Evolutionary conservation across 2,113 vertebrate species (phyloP), one percentile per base, ranked within the genome.

Genomic region (Salminus brasiliensis): DNA sequence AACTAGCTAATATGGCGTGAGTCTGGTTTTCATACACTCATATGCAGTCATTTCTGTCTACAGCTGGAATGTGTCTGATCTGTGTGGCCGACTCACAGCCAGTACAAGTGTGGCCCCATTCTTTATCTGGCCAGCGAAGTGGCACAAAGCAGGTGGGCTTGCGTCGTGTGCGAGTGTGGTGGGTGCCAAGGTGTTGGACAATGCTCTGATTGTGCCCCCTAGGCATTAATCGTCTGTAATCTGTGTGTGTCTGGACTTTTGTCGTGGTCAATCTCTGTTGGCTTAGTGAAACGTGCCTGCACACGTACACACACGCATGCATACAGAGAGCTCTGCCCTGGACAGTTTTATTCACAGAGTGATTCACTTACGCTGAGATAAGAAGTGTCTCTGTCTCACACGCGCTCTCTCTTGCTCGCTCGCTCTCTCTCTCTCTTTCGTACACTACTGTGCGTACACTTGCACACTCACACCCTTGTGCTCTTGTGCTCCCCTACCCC

Each of bases 401-500:
- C 5, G n/a, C n/a, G 9, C n/a, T 23, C 8, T 18, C 1, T 55
- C n/a, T 55, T 23, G n/a, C 47, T 18, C 6, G 18, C 47, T 21
- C 18, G 18, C 2, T 49, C 18, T 21, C 47, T 49, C 6, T 49
- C 18, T 49, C 15, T 60, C 66, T 60, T 36, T 36, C 30, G 32
- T 21, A 11, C 27, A 49, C 43, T 18, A 43, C 16, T 25, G 4
- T 8, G 7, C 5, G 2, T 16, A 39, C 73, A 25, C n/a, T 25
- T 43, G 30, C 60, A 41, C 73, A 66, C 73, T 30, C 52, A 47
- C 43, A 49, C 43, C 66, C 21, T 62, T 49, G 13, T 59, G 52
- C 55, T 74, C 39, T 68, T 68, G 27, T 73, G 60, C 52, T 78
- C 52, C 70, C 73, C 30, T 77, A 66, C 83, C 88, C 87, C 88